These are phyloP conservation scores for Zygaena filipendulae DNA, from an alignment of 2,888 invertebrate species.

Conservation along the genomic window DNA sequence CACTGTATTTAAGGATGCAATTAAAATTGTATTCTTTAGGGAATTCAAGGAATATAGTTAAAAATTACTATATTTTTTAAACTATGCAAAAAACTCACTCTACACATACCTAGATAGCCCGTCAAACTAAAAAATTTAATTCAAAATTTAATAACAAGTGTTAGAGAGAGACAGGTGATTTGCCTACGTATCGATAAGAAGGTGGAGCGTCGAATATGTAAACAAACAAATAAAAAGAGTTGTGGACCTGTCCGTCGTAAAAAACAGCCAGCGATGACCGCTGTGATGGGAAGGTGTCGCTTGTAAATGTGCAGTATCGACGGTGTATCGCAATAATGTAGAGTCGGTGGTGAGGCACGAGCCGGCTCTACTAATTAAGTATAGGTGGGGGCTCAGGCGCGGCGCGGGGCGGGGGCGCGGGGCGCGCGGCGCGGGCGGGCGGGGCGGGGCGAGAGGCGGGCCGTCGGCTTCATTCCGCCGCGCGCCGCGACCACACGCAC, in stretches of 20 bases:
- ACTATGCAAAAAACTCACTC: no score
- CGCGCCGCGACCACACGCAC: conserved; percentile 53
- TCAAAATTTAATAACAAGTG: conserved; percentile 8
- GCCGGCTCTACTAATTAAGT: conserved; percentile 53
- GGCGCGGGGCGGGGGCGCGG: conserved; percentile 24
- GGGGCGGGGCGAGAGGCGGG: conserved; percentile 36
- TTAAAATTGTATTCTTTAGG: no score
- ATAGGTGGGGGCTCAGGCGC: conserved; percentile 32
- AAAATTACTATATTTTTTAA: no score
- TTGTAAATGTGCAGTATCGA: conserved; percentile 8
- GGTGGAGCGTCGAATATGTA: conserved; percentile 45
- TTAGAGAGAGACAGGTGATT: conserved; percentile 53
- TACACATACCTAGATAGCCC: no score
- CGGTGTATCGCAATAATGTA: conserved; percentile 5
- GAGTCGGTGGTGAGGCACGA: conserved; percentile 17
- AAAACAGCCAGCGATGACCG: conserved; percentile 17
- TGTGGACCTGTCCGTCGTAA: no score
- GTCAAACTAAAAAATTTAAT: no score
- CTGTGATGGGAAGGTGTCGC: conserved; percentile 15
- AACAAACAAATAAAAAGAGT: conserved; percentile 31
- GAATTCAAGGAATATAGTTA: no score
- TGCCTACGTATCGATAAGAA: conserved; percentile 32
- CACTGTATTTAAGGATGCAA: no score
- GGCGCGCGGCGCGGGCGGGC: conserved; percentile 28
- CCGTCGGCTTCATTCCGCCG: conserved; percentile 57